These are phyloP conservation scores for Bombylius major DNA, from an alignment of 2,888 invertebrate species.

Conservation along the genomic window DNA sequence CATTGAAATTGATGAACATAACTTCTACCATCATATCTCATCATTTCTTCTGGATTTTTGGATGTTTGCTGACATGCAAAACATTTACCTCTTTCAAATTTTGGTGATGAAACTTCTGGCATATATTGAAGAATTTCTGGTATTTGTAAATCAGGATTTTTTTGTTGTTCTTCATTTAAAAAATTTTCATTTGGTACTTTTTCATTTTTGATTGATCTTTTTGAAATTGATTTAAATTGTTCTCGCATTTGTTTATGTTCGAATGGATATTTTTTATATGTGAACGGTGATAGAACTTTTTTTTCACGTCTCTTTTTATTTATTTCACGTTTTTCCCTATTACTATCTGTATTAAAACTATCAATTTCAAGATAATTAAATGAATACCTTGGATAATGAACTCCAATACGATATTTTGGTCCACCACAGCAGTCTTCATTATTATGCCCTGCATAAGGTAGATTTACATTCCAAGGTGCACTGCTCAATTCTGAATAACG, in stretches of 20 bases:
- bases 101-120: slow-evolving; percentile 29
- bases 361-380: neutral
- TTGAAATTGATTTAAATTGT: neutral
- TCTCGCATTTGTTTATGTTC: neutral
- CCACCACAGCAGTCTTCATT: neutral
- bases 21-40: neutral
- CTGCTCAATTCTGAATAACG: neutral
- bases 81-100: slow-evolving; percentile 27
- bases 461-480: too few species aligned
- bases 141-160: slow-evolving; percentile 23
- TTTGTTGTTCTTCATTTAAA: neutral
- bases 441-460: neutral
- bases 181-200: neutral
- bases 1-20: neutral
- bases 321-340: slow-evolving; percentile 1
- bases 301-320: neutral
- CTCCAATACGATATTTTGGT: neutral
- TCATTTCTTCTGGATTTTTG: too few species aligned
- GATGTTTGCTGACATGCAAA: neutral
- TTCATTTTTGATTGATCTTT: neutral
- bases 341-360: neutral
- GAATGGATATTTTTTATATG: neutral
- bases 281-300: neutral
- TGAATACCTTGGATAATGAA: slow-evolving; percentile 1
- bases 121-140: slow-evolving; percentile 33